Evolutionary conservation across 2,113 vertebrate genomes (phyloP), one percentile per base, ranked within the genome.

Genomic region (Nyctereutes procyonoides): DNA sequence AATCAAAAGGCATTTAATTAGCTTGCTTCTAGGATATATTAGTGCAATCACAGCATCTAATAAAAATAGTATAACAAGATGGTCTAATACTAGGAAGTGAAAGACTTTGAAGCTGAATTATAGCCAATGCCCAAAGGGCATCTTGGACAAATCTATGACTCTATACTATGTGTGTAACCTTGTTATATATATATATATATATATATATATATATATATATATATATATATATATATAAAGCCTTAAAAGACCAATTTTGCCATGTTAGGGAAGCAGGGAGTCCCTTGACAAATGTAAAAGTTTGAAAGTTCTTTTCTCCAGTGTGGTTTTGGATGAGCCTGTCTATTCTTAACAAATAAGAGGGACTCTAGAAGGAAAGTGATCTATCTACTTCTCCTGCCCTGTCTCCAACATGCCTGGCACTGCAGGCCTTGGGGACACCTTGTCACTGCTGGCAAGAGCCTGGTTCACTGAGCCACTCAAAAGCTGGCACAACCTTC

Each of bases 1-100:
- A 98, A 98, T 98, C 97, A 98, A 98, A 98, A 98, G 98, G 95
- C 97, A 97, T 96, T 98, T 98, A 98, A 98, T 98, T 98, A 98
- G 95, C 97, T 97, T 97, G 97, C 93, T 97, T 97, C 95, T 97
- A 97, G 95, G 97, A 97, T 98, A 86, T 93, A 97, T 93, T 77
- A 95, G 96, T 95, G 95, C 96, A 96, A 97, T 95, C 97, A 98
- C 83, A 97, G 89, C 92, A 55, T 96, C 91, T 69, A 93, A 98
- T 95, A 95, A 77, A 97, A 98, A 98, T 69, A 97, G 79, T 53
- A 32, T 95, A 97, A 98, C 98, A 98, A 28, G 69, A 95, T 94
- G 81, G 88, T 96, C 90, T 96, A 97, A 95, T 48, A 77, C 19
- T 19, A 28, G 0, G 0, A 89, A 93, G 90, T 93, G 94, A 96